These are phyloP conservation scores for Pelobates cultripes DNA, from an alignment of 2,797 vertebrate species.

Conservation along the genomic window DNA sequence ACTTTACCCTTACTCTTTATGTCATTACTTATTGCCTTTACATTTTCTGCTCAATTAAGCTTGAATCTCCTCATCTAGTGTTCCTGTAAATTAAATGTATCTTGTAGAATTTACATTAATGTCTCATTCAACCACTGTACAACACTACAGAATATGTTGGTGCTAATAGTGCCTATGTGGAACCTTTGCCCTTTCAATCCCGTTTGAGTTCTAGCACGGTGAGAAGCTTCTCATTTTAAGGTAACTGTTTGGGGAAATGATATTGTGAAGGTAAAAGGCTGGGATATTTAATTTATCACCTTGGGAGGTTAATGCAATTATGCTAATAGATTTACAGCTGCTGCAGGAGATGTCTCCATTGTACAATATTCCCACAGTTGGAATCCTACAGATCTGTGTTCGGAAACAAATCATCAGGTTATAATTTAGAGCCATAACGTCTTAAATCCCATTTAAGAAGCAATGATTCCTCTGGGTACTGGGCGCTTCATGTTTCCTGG, in stretches of 20 bases:
- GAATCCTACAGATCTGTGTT: neutral
- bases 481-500: constrained; percentile 27
- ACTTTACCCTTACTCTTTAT: too few relatives aligned
- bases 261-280: neutral
- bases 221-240: neutral
- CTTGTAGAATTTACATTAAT: too few relatives aligned
- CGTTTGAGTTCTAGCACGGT: neutral
- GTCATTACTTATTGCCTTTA: too few relatives aligned
- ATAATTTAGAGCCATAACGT: neutral
- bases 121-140: too few relatives aligned
- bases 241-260: neutral
- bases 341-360: neutral
- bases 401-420: neutral
- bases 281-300: neutral
- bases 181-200: neutral
- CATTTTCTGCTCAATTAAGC: too few relatives aligned
- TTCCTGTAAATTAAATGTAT: too few relatives aligned
- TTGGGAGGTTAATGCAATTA: neutral
- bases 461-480: constrained; percentile 37
- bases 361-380: neutral
- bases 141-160: too few relatives aligned
- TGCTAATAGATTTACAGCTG: neutral
- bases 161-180: too few relatives aligned
- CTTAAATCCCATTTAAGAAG: constrained; percentile 17
- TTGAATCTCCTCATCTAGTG: too few relatives aligned